Evolutionary conservation across 1,140 invertebrate species (phyloP).

Genomic region (Cydia pomonella): DNA sequence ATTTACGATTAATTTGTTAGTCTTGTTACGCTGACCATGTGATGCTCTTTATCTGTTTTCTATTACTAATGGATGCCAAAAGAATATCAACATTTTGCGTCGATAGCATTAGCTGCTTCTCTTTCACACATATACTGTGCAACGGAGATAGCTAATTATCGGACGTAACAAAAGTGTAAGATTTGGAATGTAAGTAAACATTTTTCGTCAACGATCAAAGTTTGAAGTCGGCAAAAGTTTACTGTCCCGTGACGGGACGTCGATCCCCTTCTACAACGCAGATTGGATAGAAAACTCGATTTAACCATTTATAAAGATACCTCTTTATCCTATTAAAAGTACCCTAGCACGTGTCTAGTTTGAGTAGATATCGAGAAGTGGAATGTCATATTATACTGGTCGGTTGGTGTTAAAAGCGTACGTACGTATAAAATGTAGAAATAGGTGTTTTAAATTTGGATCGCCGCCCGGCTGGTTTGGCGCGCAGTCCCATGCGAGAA

Average conservation of each 20-base stretch:
- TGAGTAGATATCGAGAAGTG: not conserved
- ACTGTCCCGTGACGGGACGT: conserved; percentile 14
- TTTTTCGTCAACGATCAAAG: conserved; percentile 14
- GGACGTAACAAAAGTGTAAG: conserved; percentile 13
- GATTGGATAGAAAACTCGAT: conserved; percentile 3
- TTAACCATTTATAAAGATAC: conserved; percentile 15
- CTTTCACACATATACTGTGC: not conserved
- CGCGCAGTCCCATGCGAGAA: conserved; percentile 56
- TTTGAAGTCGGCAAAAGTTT: conserved; percentile 8
- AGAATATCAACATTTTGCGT: not conserved
- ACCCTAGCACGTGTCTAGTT: not conserved
- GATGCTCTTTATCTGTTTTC: not conserved
- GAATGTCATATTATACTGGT: conserved; percentile 38
- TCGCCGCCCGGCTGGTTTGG: conserved; percentile 64
- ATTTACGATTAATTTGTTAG: not conserved
- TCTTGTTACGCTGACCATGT: not conserved
- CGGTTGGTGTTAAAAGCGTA: conserved; percentile 53
- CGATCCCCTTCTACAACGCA: conserved; percentile 10
- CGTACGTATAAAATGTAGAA: conserved; percentile 55
- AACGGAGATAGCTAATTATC: not conserved
- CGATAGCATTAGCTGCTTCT: not conserved
- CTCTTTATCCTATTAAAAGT: not conserved
- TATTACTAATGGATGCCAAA: not conserved
- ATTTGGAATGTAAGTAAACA: conserved; percentile 28
- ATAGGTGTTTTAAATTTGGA: conserved; percentile 73